Base-by-base conservation (phyloP, 2,888 invertebrate genomes). In the Leptopterna dolabrata region DNA sequence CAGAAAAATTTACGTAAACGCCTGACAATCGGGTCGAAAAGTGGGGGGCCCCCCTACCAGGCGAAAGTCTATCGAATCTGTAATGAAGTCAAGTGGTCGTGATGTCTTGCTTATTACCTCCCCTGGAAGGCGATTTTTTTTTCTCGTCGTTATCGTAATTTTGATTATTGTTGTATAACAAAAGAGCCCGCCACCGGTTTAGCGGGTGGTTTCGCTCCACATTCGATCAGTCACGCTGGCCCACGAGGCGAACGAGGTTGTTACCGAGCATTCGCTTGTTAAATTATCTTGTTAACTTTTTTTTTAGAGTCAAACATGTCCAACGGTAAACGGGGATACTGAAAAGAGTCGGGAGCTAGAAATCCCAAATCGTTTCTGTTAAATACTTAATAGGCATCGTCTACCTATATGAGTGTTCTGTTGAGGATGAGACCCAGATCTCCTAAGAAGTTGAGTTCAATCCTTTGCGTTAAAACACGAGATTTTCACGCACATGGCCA, bases 141-240 rank as follows among this genome's bases (percentile, higher is more conserved):
- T 76, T 16, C 73, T 30, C 36, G 71, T 51, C 16, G 51, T 76
- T 36, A n/a, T 76, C 30, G 73, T 24, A 24, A 27, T 76, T 36
- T 76, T 76, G 30, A 76, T 76, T 76, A 30, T 76, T 41, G 73
- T 76, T 76, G 73, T n/a, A 76, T 76, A 76, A 76, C 73, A 76
- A 76, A 41, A 76, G 73, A 36, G 73, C 14, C 27, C 27, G 51
- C 51, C n/a, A 51, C 51, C 4, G 51, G 24, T 63, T 63, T 63
- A 63, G 63, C 63, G 63, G 63, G 63, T 24, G 63, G 63, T 63
- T 63, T 63, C 63, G 63, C 63, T 27, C 63, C 13, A 63, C 13
- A 63, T 63, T 63, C 63, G 24, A 63, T 63, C 24, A 11, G 63
- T 63, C 63, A 63, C 24, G 63, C 24, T n/a, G 16, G 45, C 1